Base-by-base conservation (phyloP, 2,797 vertebrate species). In the Lithobates pipiens region DNA sequence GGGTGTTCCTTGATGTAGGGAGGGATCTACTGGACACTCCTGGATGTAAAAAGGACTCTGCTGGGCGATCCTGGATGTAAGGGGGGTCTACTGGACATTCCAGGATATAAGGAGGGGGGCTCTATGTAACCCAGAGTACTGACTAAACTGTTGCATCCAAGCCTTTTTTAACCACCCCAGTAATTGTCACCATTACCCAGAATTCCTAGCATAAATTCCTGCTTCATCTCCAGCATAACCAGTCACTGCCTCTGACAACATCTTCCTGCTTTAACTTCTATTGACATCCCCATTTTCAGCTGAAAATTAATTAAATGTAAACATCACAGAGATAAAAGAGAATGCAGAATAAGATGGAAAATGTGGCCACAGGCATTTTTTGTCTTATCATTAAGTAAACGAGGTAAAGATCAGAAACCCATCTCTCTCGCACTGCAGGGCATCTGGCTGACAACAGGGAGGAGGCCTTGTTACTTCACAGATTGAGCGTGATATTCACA, bases 401-500 rank as follows among this genome's bases (percentile, higher is more conserved):
- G 69, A 81, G 50, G 79, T 81, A 73, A 81, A 81, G 69, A 81
- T 81, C 79, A 81, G 79, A 81, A 72, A 73, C 13, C 32, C 50
- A 21, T 73, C 79, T 73, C 50, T 57, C 69, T 57, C 39, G 23
- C 79, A 81, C 79, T 39, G 79, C 50, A 21, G 79, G 79, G 70
- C 68, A 39, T 39, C 79, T 71, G 79, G 79, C 34, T 34, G 32
- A 72, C 36, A 44, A 44, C 71, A 73, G 3, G 39, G 71, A 73
- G 71, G 23, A 39, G 79, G 32, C 32, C 79, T 72, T 63, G 79
- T 72, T 81, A 61, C 79, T 39, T 54, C n/a, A 13, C 79, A 81
- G 79, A 73, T 63, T 61, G 71, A 72, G 57, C 18, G 34, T 29
- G 29, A 44, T 36, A 57, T 80, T 80, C 72, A 21, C 46, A 36